Evolutionary conservation across 2,797 vertebrate species (phyloP).

Genomic region (Kryptopterus vitreolus): DNA sequence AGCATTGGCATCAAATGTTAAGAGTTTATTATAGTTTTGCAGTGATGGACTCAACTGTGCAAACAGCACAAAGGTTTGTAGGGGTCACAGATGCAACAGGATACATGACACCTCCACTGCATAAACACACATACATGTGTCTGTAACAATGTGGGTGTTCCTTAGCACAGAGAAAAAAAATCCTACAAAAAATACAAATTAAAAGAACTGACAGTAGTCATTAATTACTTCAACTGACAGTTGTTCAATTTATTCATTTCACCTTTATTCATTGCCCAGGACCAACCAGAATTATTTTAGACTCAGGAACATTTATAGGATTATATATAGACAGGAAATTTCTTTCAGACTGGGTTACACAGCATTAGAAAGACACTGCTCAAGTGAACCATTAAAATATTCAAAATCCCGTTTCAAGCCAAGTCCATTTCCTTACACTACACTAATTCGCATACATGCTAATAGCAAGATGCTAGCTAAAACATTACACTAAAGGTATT

Average conservation of each 20-base stretch:
- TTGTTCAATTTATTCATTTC: neutral
- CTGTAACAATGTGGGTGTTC: neutral
- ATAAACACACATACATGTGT: neutral
- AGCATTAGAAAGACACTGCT: neutral
- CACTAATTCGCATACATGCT: neutral
- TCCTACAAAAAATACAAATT: neutral
- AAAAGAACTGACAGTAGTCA: neutral
- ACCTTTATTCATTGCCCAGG: constrained; percentile 45
- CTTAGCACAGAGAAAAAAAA: neutral
- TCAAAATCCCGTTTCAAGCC: neutral
- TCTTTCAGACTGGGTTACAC: neutral
- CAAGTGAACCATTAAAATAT: neutral
- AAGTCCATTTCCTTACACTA: neutral
- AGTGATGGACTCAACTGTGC: constrained; percentile 9
- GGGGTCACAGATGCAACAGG: neutral
- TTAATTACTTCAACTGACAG: constrained; percentile 1
- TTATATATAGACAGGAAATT: neutral
- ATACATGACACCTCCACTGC: neutral
- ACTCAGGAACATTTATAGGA: constrained; percentile 1
- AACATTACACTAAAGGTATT: neutral
- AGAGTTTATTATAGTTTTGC: constrained; percentile 23
- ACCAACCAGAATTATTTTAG: constrained; percentile 45
- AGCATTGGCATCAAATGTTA: constrained; percentile 16
- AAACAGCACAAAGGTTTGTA: constrained; percentile 17
- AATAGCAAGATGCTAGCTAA: neutral